phyloP scores from a whole-genome alignment of 2,113 vertebrate genomes.

The Amblyopsis rosae region DNA sequence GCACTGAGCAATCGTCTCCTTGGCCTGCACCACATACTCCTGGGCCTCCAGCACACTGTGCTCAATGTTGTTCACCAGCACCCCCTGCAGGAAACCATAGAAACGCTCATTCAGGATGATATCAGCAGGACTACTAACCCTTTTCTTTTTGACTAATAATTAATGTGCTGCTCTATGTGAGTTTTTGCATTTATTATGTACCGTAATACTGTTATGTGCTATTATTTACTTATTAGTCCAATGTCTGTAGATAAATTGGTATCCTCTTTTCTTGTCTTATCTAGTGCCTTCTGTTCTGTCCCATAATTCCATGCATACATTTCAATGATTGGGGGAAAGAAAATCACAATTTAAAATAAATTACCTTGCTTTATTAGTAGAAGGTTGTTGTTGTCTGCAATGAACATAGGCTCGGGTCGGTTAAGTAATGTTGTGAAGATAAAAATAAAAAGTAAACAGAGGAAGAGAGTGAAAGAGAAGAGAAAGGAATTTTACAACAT shows the following conservation, averaged over 20 bases:
- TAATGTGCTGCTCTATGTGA: no score
- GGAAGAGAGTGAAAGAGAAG: conserved; percentile 31
- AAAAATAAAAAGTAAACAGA: conserved; percentile 31
- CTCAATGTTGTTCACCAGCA: conserved; percentile 78
- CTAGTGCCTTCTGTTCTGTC: background rate
- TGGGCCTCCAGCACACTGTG: conserved; percentile 63
- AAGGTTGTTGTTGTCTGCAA: conserved; percentile 35
- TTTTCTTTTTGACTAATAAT: background rate
- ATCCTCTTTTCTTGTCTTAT: background rate
- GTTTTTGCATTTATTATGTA: no score
- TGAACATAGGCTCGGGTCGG: conserved; percentile 58
- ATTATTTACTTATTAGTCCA: background rate
- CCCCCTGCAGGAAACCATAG: conserved; percentile 64
- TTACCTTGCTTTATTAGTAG: conserved; percentile 67
- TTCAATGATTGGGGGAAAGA: conserved; percentile 11
- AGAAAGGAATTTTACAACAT: conserved; percentile 47
- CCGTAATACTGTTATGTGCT: no score
- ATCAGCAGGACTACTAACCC: background rate
- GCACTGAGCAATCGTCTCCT: conserved; percentile 71
- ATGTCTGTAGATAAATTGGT: background rate
- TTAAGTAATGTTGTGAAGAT: conserved; percentile 34
- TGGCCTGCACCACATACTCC: conserved; percentile 75
- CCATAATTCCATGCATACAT: conserved; percentile 11
- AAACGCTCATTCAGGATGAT: background rate
- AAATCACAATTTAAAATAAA: conserved; percentile 34